Base-by-base conservation (phyloP, 2,888 invertebrate genomes). In the Ennomos fuscantarius region DNA sequence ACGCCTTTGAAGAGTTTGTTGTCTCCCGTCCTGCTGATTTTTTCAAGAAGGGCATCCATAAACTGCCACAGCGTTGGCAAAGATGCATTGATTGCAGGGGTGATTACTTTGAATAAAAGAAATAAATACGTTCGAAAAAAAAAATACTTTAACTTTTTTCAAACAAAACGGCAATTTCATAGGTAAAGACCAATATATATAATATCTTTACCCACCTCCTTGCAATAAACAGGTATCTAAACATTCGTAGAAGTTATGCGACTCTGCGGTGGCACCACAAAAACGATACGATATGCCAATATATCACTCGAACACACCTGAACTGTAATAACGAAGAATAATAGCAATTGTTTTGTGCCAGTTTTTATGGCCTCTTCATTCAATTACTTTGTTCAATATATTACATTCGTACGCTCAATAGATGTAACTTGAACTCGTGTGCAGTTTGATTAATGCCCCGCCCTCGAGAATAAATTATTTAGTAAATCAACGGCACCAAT, bases 311-410 rank as follows among this genome's bases (percentile, higher is more conserved):
- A 81, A 73, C 83, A 84, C 89, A 89, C 89, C 89, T 89, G 88
- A 83, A 86, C 86, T 76, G 85, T 82, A 87, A 88, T 88, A 88
- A 87, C 86, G 81, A 83, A 85, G 86, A 87, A 82, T 85, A 84
- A 89, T 86, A 85, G 86, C 87, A 78, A 85, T 83, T 84, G 86
- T 86, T 84, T 82, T 81, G 82, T 73, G 78, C 74, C 82, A 78
- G 78, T 86, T 89, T 86, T 89, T 89, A 89, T 87, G 73, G 84
- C 75, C 81, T 78, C 83, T 86, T 87, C 85, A 87, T 87, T 88
- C 80, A 75, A 79, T 79, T 78, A 74, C 69, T 58, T 55, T 36
- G 54, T 54, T 63, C 65, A 62, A 65, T 68, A 69, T 61, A 68
- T 68, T 60, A 65, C 65, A 56, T 59, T 58, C 53, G 33, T 61